These are phyloP conservation scores for Anoplopoma fimbria DNA, from an alignment of 2,113 vertebrate genomes.

Conservation along the genomic window DNA sequence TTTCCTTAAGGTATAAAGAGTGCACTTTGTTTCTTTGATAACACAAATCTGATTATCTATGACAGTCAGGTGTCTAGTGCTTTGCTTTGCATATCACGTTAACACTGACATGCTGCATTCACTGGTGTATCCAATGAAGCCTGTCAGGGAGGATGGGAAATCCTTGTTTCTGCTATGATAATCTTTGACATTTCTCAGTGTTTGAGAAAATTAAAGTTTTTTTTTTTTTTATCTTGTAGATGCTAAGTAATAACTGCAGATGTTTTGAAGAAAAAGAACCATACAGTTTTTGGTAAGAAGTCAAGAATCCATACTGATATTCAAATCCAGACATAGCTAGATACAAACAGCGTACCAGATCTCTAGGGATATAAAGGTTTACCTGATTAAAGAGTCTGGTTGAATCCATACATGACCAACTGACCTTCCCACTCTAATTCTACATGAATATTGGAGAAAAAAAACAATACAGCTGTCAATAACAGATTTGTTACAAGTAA, in stretches of 20 bases:
- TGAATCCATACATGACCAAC: neutral
- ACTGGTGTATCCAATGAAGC: neutral
- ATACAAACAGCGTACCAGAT: neutral
- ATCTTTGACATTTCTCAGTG: neutral
- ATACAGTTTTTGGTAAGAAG: too few relatives aligned
- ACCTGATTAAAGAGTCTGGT: neutral
- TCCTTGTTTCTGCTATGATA: neutral
- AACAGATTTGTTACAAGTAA: neutral
- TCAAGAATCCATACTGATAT: neutral
- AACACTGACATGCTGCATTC: neutral
- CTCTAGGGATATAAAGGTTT: neutral
- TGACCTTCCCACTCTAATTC: neutral
- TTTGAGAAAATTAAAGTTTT: neutral
- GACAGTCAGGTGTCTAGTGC: neutral
- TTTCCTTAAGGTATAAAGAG: too few relatives aligned
- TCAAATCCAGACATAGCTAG: too few relatives aligned
- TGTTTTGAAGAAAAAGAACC: neutral
- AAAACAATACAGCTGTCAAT: neutral
- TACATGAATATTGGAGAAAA: neutral
- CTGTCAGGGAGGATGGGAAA: neutral
- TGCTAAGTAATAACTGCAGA: neutral
- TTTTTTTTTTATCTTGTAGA: neutral
- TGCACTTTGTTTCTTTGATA: neutral
- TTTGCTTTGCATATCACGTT: neutral
- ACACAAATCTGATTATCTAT: neutral